Evolutionary conservation across 2,113 vertebrate species (phyloP).

Genomic region (Oncorhynchus nerka): DNA sequence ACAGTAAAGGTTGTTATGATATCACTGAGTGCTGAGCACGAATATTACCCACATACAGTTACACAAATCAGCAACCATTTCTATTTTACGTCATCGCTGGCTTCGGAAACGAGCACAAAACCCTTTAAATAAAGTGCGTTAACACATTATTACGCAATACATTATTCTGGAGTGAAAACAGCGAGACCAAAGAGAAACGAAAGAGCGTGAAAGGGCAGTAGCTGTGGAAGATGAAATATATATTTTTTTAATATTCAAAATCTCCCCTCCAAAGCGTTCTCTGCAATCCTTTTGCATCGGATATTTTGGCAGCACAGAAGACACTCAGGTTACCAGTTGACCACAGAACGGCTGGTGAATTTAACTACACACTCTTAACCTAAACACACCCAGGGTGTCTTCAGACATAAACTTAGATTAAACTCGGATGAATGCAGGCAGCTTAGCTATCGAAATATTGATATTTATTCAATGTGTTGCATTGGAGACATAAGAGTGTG

Average conservation of each 20-base stretch:
- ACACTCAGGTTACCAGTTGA: neutral
- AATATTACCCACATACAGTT: slow-evolving; percentile 19
- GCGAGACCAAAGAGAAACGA: neutral
- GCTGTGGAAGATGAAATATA: neutral
- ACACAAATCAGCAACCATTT: slow-evolving; percentile 16
- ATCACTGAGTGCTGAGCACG: slow-evolving; percentile 14
- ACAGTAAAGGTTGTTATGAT: neutral
- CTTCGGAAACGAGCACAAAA: slow-evolving; percentile 26
- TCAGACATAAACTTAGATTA: neutral
- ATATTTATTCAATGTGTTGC: too few relatives aligned
- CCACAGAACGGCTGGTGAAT: neutral
- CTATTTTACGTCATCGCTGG: neutral
- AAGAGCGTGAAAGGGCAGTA: neutral
- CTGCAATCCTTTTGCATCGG: slow-evolving; percentile 27
- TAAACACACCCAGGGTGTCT: neutral
- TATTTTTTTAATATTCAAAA: slow-evolving; percentile 26
- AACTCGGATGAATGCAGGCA: too few relatives aligned
- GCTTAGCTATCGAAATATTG: too few relatives aligned
- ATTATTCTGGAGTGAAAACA: slow-evolving; percentile 26
- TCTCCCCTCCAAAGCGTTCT: slow-evolving; percentile 26
- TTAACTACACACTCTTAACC: neutral
- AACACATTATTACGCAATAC: slow-evolving; percentile 13
- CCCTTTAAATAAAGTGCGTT: neutral
- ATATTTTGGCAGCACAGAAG: neutral
- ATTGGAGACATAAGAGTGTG: too few relatives aligned